Percentiles rank a stretch among this genome's conserved stretches.
Evolutionary conservation across 2,797 vertebrate genomes (phyloP).

Genomic region (Cirrhinus mrigala): DNA sequence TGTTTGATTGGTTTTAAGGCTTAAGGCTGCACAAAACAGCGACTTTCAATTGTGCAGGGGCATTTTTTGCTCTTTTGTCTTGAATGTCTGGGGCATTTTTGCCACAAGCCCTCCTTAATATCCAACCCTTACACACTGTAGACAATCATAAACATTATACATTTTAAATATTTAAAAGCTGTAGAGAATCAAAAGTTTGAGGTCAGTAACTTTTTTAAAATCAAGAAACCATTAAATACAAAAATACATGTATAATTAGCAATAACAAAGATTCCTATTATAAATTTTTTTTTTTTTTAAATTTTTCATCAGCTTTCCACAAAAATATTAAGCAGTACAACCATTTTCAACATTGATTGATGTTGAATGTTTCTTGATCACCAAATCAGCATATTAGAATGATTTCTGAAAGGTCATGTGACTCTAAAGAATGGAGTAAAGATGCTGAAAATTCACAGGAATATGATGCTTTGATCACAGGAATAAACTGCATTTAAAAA

Average conservation of each 20-base stretch:
- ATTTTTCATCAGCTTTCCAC: too few species aligned
- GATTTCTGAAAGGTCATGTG: background rate
- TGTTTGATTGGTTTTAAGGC: too few species aligned
- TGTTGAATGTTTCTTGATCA: background rate
- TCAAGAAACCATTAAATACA: background rate
- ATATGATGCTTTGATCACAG: background rate
- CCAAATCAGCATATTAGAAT: background rate
- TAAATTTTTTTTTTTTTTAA: too few species aligned
- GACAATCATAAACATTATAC: background rate
- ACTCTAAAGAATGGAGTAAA: background rate
- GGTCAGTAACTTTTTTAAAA: background rate
- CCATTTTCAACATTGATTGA: too few species aligned
- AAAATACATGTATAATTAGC: background rate
- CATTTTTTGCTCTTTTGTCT: too few species aligned
- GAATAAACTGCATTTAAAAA: background rate
- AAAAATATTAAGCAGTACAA: too few species aligned
- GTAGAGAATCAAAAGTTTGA: background rate
- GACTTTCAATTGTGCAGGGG: too few species aligned
- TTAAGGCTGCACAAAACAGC: too few species aligned
- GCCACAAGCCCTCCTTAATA: too few species aligned
- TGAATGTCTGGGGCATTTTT: too few species aligned
- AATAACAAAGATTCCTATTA: background rate
- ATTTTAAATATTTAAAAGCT: background rate
- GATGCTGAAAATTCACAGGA: background rate
- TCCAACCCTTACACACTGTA: background rate